These are phyloP conservation scores for Agrochola lychnidis DNA, from an alignment of 2,888 invertebrate species.

Conservation along the genomic window DNA sequence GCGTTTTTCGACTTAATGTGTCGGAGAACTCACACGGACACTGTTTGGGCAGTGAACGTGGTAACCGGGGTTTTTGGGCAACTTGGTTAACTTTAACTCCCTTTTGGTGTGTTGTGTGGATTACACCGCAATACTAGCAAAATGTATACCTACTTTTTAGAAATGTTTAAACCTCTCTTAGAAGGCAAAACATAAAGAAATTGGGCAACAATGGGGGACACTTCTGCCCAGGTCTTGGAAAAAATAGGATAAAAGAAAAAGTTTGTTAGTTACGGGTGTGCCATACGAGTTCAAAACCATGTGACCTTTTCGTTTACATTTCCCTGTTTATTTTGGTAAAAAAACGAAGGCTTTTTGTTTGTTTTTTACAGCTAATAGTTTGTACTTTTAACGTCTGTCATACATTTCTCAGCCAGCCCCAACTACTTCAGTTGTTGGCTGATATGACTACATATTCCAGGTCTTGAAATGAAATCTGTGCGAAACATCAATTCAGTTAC, in stretches of 20 bases:
- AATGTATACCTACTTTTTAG: background rate
- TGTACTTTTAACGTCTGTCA: background rate
- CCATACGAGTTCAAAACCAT: background rate
- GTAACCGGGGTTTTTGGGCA: background rate
- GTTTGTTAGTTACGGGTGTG: background rate
- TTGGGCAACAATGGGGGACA: background rate
- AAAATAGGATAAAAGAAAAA: background rate
- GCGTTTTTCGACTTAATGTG: slow-evolving; percentile 53
- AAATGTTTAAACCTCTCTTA: background rate
- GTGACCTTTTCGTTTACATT: background rate
- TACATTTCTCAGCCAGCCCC: background rate
- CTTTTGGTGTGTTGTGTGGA: background rate
- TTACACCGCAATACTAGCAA: background rate
- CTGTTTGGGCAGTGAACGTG: background rate
- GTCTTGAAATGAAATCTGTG: background rate
- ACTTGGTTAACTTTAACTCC: background rate
- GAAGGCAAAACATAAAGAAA: background rate
- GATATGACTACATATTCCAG: background rate
- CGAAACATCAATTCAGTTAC: background rate
- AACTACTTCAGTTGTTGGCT: background rate
- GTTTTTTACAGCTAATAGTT: no score
- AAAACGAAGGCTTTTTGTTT: background rate
- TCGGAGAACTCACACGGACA: slow-evolving; percentile 37
- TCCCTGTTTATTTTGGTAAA: background rate
- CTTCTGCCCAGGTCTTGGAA: background rate